Evolutionary conservation across 2,113 vertebrate genomes (phyloP).

Genomic region (Lepus timidus): DNA sequence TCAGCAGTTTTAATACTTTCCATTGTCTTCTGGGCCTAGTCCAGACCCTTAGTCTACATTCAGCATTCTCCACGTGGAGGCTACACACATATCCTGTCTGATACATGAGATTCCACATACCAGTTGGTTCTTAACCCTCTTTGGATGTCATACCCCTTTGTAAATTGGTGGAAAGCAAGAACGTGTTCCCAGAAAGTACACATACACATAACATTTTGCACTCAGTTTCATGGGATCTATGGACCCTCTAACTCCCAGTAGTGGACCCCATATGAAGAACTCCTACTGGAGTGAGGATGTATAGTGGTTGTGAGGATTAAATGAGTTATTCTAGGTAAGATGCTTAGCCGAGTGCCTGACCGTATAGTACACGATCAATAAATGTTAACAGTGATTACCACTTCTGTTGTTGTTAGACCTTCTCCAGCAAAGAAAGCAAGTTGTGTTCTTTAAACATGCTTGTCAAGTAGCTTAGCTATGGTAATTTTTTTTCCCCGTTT

Average conservation of each 20-base stretch:
- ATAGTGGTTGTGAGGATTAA: neutral
- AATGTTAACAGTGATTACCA: neutral
- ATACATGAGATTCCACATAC: neutral
- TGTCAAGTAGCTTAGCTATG: conserved; percentile 38
- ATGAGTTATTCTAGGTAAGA: neutral
- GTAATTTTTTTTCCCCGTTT: neutral
- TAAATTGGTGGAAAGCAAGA: conserved; percentile 6
- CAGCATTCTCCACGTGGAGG: neutral
- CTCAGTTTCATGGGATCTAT: neutral
- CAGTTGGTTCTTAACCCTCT: neutral
- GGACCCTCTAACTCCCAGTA: neutral
- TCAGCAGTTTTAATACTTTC: neutral
- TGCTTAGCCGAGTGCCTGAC: neutral
- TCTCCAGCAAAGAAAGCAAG: neutral
- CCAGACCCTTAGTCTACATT: neutral
- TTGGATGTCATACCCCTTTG: neutral
- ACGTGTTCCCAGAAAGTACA: neutral
- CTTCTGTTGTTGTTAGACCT: neutral
- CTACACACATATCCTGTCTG: neutral
- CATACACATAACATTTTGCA: neutral
- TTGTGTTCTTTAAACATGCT: neutral
- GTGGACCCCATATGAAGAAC: neutral
- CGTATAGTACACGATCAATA: neutral
- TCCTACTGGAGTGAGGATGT: neutral
- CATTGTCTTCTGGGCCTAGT: neutral